A percentile compares a stretch with the other conserved stretches of the same genome.
Conservation (phyloP, 2,797 vertebrate genomes). For the Cuculus canorus region DNA sequence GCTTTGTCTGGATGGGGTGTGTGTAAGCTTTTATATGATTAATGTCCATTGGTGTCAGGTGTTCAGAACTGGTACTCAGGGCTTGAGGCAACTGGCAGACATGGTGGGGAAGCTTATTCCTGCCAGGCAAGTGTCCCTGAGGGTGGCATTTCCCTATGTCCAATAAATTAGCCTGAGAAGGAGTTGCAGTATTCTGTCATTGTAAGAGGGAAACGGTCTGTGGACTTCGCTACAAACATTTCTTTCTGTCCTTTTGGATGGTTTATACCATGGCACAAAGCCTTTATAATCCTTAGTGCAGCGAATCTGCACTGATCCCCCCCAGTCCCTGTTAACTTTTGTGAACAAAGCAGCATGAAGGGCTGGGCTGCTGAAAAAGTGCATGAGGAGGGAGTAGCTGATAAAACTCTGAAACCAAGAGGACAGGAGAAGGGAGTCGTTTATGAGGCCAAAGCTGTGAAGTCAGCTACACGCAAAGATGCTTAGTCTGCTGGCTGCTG, state of each 20-base stretch:
- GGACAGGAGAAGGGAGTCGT: background rate
- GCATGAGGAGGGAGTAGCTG: rapidly evolving
- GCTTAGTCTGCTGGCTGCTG: background rate
- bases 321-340: background rate
- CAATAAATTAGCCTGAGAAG: background rate
- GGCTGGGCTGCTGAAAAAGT: background rate
- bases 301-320: background rate
- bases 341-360: background rate
- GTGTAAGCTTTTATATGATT: background rate
- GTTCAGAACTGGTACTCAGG: background rate
- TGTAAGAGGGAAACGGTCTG: background rate
- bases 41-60: background rate
- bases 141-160: background rate
- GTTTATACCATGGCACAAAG: background rate
- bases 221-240: background rate
- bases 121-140: background rate
- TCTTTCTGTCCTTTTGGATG: background rate
- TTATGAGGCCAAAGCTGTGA: background rate
- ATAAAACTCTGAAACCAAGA: background rate
- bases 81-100: background rate
- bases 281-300: background rate
- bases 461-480: background rate
- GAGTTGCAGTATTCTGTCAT: background rate
- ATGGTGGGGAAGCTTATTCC: background rate
- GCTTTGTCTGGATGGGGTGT: background rate